Evolutionary conservation across 2,113 vertebrate genomes (phyloP).

Genomic region (Elachura formosa): DNA sequence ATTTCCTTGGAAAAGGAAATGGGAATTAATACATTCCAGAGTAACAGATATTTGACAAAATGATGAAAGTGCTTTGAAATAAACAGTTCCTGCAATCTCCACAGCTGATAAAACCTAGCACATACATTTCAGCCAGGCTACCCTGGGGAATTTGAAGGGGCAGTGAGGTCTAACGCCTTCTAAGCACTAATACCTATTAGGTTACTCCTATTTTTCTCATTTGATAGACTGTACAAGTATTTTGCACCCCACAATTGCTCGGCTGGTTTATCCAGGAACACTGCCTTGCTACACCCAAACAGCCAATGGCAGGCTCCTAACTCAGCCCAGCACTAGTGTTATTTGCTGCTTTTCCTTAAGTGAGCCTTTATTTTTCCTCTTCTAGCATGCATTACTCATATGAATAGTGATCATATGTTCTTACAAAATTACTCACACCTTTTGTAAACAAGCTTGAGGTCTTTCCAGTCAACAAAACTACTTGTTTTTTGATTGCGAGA

Average conservation of each 20-base stretch:
- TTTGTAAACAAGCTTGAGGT: slow-evolving; percentile 97
- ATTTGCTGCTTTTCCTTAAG: neutral
- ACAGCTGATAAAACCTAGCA: neutral
- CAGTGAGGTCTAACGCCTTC: neutral
- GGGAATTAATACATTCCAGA: neutral
- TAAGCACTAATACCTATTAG: neutral
- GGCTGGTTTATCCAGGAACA: neutral
- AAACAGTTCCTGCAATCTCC: neutral
- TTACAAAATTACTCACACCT: slow-evolving; percentile 80
- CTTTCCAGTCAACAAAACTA: slow-evolving; percentile 96
- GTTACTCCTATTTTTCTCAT: neutral
- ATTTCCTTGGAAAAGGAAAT: neutral
- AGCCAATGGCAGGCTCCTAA: neutral
- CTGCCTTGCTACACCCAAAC: neutral
- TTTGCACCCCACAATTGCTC: neutral
- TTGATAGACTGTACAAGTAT: neutral
- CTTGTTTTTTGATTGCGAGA: slow-evolving; percentile 86
- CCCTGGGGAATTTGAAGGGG: neutral
- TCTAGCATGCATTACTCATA: neutral
- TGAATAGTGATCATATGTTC: neutral
- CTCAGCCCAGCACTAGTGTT: neutral
- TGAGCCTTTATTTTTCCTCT: neutral
- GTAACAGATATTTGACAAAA: neutral
- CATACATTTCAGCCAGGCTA: neutral
- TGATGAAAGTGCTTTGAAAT: neutral